Evolutionary conservation across 1,140 invertebrate genomes (phyloP).

Genomic region (Elymnias hypermnestra): DNA sequence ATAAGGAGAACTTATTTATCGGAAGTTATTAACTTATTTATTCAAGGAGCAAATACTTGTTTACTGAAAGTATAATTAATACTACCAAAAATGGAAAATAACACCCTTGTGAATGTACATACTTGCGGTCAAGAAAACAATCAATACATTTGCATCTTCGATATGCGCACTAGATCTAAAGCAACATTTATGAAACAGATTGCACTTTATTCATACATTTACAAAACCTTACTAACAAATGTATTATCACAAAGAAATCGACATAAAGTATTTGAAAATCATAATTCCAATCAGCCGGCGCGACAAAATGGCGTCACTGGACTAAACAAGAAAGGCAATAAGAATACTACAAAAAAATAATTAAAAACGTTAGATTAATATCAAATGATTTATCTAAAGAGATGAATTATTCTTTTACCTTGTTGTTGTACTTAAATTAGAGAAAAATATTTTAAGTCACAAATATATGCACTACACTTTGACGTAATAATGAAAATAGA

Average conservation of each 20-base stretch:
- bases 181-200: no score
- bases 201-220: conserved; percentile 31
- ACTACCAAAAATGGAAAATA: conserved; percentile 4
- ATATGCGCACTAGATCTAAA: background rate
- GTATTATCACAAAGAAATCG: conserved; percentile 13
- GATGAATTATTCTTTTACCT: conserved; percentile 22
- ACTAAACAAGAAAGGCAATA: conserved; percentile 44
- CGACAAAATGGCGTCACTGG: conserved; percentile 74
- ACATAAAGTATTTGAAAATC: conserved; percentile 43
- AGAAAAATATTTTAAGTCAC: conserved; percentile 44
- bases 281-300: conserved; percentile 69
- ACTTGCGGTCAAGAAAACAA: conserved; percentile 23
- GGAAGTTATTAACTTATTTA: no score
- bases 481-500: conserved; percentile 71
- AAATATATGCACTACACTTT: conserved; percentile 62
- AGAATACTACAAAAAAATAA: conserved; percentile 14
- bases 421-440: conserved; percentile 20
- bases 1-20: no score
- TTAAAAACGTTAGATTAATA: background rate
- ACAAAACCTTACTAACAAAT: conserved; percentile 11
- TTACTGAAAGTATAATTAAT: background rate
- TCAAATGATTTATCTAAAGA: conserved; percentile 1
- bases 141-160: background rate
- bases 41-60: background rate
- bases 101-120: conserved; percentile 17